Evolutionary conservation across 2,113 vertebrate species (phyloP), one percentile per base, ranked within the genome.

Genomic region (Agapornis roseicollis): DNA sequence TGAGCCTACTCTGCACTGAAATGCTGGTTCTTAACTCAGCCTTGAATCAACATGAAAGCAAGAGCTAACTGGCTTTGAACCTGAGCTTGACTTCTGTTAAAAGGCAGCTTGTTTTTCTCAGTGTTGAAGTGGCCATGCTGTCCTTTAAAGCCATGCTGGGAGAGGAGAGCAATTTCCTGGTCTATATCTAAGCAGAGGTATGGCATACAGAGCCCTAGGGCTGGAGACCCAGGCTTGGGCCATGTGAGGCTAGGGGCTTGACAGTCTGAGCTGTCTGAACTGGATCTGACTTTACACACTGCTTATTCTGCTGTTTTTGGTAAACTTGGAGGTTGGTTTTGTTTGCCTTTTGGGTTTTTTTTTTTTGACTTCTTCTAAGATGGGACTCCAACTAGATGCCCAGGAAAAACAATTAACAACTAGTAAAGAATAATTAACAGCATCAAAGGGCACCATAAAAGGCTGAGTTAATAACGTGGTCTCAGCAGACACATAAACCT

Each of bases 381-480:
- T 68, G 66, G 60, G 44, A 71, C 37, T 58, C 2, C 11, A 95
- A 87, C 85, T 86, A 65, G 27, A 90, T 93, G 73, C 82, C 84
- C n/a, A 8, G 79, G 70, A 90, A 92, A 96, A 97, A 96, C 94
- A 95, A 91, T 96, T 96, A 97, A 91, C 94, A 96, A 85, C 92
- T 96, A 95, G 87, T 96, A 96, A 97, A 96, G 92, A 92, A 93
- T 96, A 97, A 96, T 97, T 96, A 96, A 95, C 76, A 13, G 90
- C 94, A 94, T 97, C 95, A 96, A 93, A 95, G 91, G 90, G 90
- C 44, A 20, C 65, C 47, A 64, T 97, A 95, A 97, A 96, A 96
- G 88, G n/a, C 76, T 80, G 90, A 96, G 95, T 96, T 97, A 97
- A 97, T 97, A 94, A 95, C 64, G 56, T 82, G 80, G 94, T 93